Evolutionary conservation across 2,888 invertebrate genomes (phyloP).

Genomic region (Andrena bucephala): DNA sequence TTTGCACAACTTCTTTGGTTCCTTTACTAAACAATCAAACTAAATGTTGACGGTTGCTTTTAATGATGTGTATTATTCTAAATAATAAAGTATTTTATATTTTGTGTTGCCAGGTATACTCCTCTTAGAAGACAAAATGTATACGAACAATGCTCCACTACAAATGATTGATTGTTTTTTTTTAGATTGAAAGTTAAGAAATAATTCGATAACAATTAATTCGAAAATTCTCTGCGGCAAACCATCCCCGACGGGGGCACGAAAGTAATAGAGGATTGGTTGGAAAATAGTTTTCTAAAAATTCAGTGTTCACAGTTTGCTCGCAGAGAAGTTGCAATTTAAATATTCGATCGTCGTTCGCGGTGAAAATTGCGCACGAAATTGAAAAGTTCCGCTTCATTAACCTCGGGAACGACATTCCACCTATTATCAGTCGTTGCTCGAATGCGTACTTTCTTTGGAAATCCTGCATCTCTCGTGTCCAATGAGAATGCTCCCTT

Average conservation of each 20-base stretch:
- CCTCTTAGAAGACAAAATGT: too few species aligned
- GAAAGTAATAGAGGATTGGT: too few species aligned
- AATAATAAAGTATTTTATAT: too few species aligned
- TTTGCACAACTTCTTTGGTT: background rate
- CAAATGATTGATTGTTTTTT: too few species aligned
- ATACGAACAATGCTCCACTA: too few species aligned
- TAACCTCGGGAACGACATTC: conserved; percentile 28
- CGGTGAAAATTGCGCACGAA: background rate
- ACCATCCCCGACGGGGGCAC: too few species aligned
- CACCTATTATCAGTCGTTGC: conserved; percentile 1
- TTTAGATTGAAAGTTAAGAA: background rate
- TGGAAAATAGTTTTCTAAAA: too few species aligned
- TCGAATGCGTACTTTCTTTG: conserved; percentile 44
- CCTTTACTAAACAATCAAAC: background rate
- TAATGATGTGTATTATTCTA: background rate
- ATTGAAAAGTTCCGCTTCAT: background rate
- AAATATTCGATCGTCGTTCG: background rate
- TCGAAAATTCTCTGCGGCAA: too few species aligned
- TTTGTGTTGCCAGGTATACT: too few species aligned
- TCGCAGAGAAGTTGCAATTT: background rate
- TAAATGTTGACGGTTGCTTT: too few species aligned
- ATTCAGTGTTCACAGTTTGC: too few species aligned
- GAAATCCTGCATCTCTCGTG: background rate
- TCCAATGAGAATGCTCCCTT: conserved; percentile 6
- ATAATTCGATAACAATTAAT: background rate